Conservation (phyloP, 2,888 invertebrate genomes). For the Bruchidius siliquastri region DNA sequence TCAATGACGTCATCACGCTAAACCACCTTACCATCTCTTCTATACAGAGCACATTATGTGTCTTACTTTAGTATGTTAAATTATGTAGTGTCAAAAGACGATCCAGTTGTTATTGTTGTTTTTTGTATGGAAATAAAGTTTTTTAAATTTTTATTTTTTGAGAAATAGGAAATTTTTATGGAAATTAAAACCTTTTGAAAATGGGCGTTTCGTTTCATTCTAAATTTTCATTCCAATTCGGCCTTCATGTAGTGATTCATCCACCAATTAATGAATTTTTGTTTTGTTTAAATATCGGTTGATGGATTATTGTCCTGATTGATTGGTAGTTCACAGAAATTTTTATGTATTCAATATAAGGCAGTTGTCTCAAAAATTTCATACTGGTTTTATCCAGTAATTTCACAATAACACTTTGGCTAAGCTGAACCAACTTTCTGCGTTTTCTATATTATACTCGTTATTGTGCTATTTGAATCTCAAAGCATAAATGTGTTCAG, state of each 20-base stretch:
- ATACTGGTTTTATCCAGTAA: too few species aligned
- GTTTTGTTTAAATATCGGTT: neutral
- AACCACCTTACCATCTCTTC: neutral
- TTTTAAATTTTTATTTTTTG: constrained; percentile 20
- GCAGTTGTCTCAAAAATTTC: too few species aligned
- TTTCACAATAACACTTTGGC: too few species aligned
- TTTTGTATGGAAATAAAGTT: constrained; percentile 13
- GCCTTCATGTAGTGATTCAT: neutral
- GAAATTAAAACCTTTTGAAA: constrained; percentile 12
- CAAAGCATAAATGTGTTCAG: too few species aligned
- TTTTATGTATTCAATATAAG: too few species aligned
- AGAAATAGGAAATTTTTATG: constrained; percentile 11
- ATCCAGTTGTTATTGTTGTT: constrained; percentile 10
- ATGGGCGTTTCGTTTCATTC: constrained; percentile 18
- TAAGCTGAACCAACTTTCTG: too few species aligned
- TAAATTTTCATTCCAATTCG: constrained; percentile 6
- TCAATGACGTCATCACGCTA: neutral
- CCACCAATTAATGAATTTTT: neutral
- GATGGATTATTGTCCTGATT: too few species aligned
- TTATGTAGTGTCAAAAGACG: neutral
- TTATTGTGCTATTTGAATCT: too few species aligned
- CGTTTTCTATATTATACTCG: too few species aligned
- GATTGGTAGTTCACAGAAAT: too few species aligned
- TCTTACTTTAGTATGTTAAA: neutral
- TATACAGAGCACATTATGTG: neutral